These are phyloP conservation scores for Melikaiella ostensackeni DNA, from an alignment of 2,888 invertebrate genomes.

Conservation along the genomic window DNA sequence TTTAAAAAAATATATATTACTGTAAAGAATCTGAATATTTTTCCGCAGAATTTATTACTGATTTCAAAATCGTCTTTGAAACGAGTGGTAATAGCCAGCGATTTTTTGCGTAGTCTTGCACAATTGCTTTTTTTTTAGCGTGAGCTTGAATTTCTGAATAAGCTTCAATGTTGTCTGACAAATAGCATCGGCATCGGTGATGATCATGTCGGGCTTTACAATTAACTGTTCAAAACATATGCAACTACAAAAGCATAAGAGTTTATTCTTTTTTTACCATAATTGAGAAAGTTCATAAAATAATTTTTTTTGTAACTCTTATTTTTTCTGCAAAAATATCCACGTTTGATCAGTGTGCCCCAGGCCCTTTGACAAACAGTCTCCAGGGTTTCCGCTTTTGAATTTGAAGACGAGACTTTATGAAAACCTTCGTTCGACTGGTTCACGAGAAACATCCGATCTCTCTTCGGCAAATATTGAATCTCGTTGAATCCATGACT, in stretches of 20 bases:
- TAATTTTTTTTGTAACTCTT: neutral
- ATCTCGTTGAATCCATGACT: constrained; percentile 47
- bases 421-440: constrained; percentile 41
- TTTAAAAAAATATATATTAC: neutral
- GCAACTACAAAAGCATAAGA: neutral
- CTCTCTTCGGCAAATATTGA: constrained; percentile 55
- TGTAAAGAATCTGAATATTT: neutral
- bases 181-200: constrained; percentile 47
- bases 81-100: neutral
- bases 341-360: constrained; percentile 3
- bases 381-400: constrained; percentile 21
- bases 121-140: neutral
- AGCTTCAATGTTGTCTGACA: neutral
- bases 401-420: constrained; percentile 37
- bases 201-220: constrained; percentile 45
- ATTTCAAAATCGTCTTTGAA: constrained; percentile 11
- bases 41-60: neutral
- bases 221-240: constrained; percentile 42
- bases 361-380: constrained; percentile 41
- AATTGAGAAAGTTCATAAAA: neutral
- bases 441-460: constrained; percentile 41
- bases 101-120: neutral
- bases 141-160: neutral
- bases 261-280: too few relatives aligned
- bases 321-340: neutral